Percentiles rank a stretch among this genome's conserved stretches.
phyloP scores from a whole-genome alignment of 2,797 vertebrate species.

The Aulostomus chinensis region DNA sequence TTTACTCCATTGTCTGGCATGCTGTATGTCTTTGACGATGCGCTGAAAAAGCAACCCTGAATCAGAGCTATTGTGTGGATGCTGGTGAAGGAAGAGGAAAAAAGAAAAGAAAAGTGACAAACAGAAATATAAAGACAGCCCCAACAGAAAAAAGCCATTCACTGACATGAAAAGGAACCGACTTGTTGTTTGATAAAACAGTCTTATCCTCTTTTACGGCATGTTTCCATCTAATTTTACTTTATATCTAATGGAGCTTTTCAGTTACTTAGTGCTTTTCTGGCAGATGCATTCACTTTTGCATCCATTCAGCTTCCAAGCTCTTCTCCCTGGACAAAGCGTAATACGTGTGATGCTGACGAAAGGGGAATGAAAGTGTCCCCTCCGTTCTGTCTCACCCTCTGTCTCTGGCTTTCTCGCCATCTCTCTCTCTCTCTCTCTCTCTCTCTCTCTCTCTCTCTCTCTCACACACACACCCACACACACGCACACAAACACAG shows the following conservation, averaged over 20 bases:
- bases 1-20: conserved; percentile 36
- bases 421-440: background rate
- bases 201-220: conserved; percentile 31
- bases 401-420: conserved; percentile 2
- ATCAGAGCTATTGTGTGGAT: conserved; percentile 64
- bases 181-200: conserved; percentile 66
- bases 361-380: conserved; percentile 47
- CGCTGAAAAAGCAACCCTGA: conserved; percentile 65
- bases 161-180: conserved; percentile 61
- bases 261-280: conserved; percentile 55
- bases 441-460: conserved; percentile 1
- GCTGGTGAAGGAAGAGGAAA: conserved; percentile 16
- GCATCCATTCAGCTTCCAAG: conserved; percentile 62
- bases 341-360: conserved; percentile 53
- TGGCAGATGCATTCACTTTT: conserved; percentile 57
- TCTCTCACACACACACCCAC: conserved; percentile 4
- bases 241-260: conserved; percentile 78
- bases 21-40: conserved; percentile 47
- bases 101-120: conserved; percentile 30
- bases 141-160: conserved; percentile 61
- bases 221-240: conserved; percentile 56
- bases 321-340: conserved; percentile 59
- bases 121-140: conserved; percentile 48
- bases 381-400: conserved; percentile 1
- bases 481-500: too few species aligned